Percentiles rank a stretch among this genome's conserved stretches.
Evolutionary conservation across 1,140 invertebrate genomes (phyloP).

Genomic region (Cydia pomonella): DNA sequence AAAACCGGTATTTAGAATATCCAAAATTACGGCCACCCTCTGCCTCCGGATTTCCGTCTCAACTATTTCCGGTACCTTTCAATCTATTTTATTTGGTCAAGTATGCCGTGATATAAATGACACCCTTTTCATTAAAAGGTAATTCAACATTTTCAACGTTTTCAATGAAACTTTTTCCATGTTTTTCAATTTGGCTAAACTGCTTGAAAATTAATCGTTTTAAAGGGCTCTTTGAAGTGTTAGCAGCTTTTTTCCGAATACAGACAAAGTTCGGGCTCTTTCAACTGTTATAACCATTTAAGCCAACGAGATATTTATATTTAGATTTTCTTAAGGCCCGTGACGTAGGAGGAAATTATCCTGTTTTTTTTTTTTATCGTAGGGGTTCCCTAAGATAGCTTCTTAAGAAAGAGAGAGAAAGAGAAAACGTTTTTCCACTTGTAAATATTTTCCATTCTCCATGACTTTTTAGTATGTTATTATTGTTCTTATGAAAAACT

Average conservation of each 20-base stretch:
- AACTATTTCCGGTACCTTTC: slow-evolving; percentile 3
- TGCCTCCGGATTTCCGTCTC: slow-evolving; percentile 8
- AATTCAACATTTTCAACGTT: slow-evolving; percentile 3
- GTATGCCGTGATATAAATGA: not conserved
- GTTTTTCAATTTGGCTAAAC: slow-evolving; percentile 9
- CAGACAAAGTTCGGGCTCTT: slow-evolving; percentile 17
- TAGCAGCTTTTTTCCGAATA: slow-evolving; percentile 2
- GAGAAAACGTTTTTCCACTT: no score
- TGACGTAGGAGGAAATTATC: not conserved
- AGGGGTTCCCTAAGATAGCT: no score
- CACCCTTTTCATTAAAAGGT: slow-evolving; percentile 15
- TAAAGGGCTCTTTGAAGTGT: slow-evolving; percentile 14
- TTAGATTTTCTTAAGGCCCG: not conserved
- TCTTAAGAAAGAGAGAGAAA: no score
- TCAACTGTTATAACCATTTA: slow-evolving; percentile 10
- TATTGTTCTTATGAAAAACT: no score
- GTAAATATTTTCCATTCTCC: no score
- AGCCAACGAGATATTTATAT: not conserved
- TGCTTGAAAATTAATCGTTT: slow-evolving; percentile 4
- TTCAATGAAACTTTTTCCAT: slow-evolving; percentile 14
- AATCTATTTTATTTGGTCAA: not conserved
- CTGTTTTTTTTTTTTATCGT: not conserved
- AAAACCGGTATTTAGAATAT: not conserved
- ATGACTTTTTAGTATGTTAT: no score
- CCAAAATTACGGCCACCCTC: not conserved